Conservation (phyloP, 2,113 vertebrate genomes). For the Eublepharis macularius region DNA sequence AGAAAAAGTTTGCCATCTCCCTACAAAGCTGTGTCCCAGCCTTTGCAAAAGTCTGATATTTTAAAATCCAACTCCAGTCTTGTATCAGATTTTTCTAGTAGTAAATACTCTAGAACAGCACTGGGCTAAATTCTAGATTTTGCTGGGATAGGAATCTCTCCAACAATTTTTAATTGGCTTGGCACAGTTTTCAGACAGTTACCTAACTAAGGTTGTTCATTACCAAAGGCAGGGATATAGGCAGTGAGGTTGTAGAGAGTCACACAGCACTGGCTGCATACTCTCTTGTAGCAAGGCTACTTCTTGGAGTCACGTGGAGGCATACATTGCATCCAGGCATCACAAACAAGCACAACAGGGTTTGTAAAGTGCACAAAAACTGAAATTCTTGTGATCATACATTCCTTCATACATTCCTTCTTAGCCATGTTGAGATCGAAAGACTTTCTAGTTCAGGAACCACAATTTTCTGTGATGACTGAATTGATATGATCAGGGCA, state of each 20-base stretch:
- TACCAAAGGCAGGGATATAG: conserved; percentile 16
- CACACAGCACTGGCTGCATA: neutral
- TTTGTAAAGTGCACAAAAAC: too few species aligned
- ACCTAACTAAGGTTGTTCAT: conserved; percentile 29
- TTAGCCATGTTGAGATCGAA: too few species aligned
- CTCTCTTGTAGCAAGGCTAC: neutral
- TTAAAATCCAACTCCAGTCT: conserved; percentile 17
- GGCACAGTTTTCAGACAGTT: neutral
- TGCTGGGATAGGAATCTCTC: neutral
- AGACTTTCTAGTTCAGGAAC: too few species aligned
- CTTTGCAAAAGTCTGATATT: conserved; percentile 11
- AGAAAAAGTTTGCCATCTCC: neutral
- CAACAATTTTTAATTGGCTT: neutral
- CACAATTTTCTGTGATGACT: too few species aligned
- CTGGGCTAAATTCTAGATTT: conserved; percentile 19
- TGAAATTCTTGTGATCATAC: too few species aligned
- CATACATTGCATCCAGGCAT: too few species aligned
- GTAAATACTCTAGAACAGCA: conserved; percentile 53
- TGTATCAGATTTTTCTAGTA: conserved; percentile 53
- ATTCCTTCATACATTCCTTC: too few species aligned
- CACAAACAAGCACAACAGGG: too few species aligned
- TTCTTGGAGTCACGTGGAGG: too few species aligned
- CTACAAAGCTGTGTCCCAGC: neutral
- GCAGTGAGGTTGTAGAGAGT: conserved; percentile 22
- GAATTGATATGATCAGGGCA: too few species aligned